A percentile compares a stretch with the other conserved stretches of the same genome.
phyloP scores from a whole-genome alignment of 2,113 vertebrate genomes.

The Ceuthmochares aereus region DNA sequence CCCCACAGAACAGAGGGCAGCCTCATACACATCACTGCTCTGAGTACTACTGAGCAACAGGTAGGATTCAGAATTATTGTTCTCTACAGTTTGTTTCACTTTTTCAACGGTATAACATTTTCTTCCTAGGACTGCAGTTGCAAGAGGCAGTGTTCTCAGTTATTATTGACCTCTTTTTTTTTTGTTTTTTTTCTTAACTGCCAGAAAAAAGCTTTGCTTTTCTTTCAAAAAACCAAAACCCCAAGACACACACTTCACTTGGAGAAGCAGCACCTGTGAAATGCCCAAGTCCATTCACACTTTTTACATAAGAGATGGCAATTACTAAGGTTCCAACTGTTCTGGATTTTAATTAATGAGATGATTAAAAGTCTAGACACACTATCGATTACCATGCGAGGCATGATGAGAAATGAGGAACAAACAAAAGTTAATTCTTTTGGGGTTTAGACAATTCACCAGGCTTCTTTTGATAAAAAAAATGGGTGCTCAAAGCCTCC shows the following conservation, averaged over 20 bases:
- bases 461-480: not conserved
- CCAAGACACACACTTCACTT: rapidly evolving
- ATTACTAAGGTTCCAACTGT: constrained; percentile 23
- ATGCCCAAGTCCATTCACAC: not conserved
- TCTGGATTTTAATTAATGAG: constrained; percentile 18
- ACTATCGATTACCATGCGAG: constrained; percentile 15
- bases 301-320: not conserved
- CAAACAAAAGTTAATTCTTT: not conserved
- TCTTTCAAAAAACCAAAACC: not conserved
- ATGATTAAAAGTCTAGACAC: not conserved
- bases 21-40: not conserved
- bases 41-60: not conserved
- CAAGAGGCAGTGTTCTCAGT: not conserved
- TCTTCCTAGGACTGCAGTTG: not conserved
- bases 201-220: not conserved
- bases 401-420: not conserved
- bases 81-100: not conserved
- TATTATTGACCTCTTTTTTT: not conserved
- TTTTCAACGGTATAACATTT: not conserved
- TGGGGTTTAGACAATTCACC: not conserved
- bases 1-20: not conserved
- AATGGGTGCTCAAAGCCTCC: not conserved
- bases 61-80: not conserved
- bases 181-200: not conserved
- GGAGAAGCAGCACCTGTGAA: not conserved